Base-by-base conservation (phyloP, 2,797 vertebrate species). In the Leptatherina wallacei region DNA sequence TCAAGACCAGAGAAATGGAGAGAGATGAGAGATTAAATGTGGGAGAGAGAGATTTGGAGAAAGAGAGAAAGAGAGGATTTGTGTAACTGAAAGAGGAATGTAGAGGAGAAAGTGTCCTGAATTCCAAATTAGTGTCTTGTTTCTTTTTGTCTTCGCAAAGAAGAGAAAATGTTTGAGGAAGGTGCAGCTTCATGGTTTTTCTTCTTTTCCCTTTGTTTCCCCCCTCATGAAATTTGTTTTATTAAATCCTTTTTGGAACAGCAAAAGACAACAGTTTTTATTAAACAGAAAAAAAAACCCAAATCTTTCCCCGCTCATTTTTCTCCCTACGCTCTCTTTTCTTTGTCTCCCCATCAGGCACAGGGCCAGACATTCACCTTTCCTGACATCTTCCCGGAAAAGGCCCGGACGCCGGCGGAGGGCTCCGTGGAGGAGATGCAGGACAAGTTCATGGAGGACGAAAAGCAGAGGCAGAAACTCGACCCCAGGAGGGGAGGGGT, bases 301-400 rank as follows among this genome's bases (percentile, higher is more conserved):
- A 0, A 32, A 60, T 6, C 1, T 62, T 81, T 75, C 11, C 62
- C 38, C 30, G 18, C 69, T 85, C 1, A 67, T 70, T 32, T 13
- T 36, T 3, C 13, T 56, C 18, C 59, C 1, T 74, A 36, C 18
- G 32, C 32, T 38, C 27, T 66, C 14, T 36, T 12, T 62, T 64
- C n/a, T 60, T 38, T 56, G 8, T 64, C 61, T 59, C 56, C 71
- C 0, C 51, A 49, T 75, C 84, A 99, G 97, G 94, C 93, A 7
- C 93, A 96, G 47, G 94, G 95, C 81, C 96, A 98, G 92, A 97
- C 95, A 4, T 98, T 99, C 91, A 92, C 93, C 73, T 99, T 99
- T 92, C 98, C 97, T 2, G 92, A 98, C 85, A 90, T 99, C 83
- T 98, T 97, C 91, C 96, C 96, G 0, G 91, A 95, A 85, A 96